Evolutionary conservation across 2,797 vertebrate genomes (phyloP), one percentile per base, ranked within the genome.

Genomic region (Rhabdophis nuchalis): DNA sequence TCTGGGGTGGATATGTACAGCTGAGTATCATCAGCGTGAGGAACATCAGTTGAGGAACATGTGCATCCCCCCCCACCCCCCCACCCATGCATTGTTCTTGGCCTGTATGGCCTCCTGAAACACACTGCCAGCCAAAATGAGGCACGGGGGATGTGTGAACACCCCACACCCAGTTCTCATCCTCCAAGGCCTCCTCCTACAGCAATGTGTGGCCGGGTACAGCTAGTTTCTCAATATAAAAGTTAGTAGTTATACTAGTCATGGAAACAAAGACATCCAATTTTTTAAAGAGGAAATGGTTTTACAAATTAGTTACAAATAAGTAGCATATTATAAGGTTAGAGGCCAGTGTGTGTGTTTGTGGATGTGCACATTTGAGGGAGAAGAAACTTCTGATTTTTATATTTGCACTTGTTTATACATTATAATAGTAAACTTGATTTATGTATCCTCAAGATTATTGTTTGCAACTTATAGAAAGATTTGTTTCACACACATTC

Each of bases 391-490:
- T 25, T 82, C 20, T 46, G 36, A 46, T 41, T 20, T 82, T 82
- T 36, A 25, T 82, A 82, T 82, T 32, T 72, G 6, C 7, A 72
- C 64, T 36, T 18, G 14, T 77, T 41, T 77, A 41, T 77, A 20
- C 7, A 10, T 77, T 77, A 77, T 3, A 3, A 41, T 41, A 77
- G 36, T 1, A 85, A 57, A 46, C 57, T 61, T 82, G 13, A 29
- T 61, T 53, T 89, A 53, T 77, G 5, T 54, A 77, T 25, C 20
- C 25, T 77, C 16, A 56, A 54, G 54, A 89, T 12, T 14, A 23
- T 91, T 93, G 92, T 87, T 89, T 82, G 91, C 88, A 93, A 88
- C 90, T 94, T 89, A 93, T 86, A 89, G 85, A 95, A 52, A 92
- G 58, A 36, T 88, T 91, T 50, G 12, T 93, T 95, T 93, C 94